Evolutionary conservation across 2,113 vertebrate species (phyloP).

Genomic region (Corythoichthys intestinalis): DNA sequence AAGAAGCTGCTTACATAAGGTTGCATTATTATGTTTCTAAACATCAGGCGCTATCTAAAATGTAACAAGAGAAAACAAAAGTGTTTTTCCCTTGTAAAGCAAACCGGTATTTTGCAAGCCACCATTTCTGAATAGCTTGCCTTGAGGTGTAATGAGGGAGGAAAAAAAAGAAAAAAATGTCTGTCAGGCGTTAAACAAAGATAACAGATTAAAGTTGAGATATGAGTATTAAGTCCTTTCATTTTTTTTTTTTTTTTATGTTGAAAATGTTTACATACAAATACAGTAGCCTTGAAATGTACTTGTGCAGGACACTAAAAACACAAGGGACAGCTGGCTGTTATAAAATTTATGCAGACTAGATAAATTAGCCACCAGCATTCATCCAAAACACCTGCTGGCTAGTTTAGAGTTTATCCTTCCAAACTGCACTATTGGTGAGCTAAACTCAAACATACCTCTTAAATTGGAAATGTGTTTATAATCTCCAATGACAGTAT

Average conservation of each 20-base stretch:
- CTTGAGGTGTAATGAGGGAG: too few species aligned
- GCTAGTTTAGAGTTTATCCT: not conserved
- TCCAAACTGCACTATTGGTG: not conserved
- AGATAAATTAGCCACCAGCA: not conserved
- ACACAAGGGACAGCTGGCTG: not conserved
- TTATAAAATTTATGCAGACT: not conserved
- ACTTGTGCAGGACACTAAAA: not conserved
- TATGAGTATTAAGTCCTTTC: too few species aligned
- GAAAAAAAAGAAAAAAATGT: too few species aligned
- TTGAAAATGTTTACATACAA: not conserved
- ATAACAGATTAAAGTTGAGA: too few species aligned
- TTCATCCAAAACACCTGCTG: not conserved
- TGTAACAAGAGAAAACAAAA: too few species aligned
- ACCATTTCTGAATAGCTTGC: too few species aligned
- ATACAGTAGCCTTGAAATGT: not conserved
- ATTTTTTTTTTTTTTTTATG: too few species aligned
- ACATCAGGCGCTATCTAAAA: too few species aligned
- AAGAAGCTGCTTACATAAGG: not conserved
- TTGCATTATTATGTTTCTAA: too few species aligned
- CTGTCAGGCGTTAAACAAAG: too few species aligned
- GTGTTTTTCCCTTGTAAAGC: too few species aligned
- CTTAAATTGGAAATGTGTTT: not conserved
- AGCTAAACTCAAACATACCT: not conserved
- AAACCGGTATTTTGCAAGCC: too few species aligned
- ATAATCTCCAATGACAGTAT: not conserved